phyloP scores from a whole-genome alignment of 2,888 invertebrate species.

The Eucera pruinosa region DNA sequence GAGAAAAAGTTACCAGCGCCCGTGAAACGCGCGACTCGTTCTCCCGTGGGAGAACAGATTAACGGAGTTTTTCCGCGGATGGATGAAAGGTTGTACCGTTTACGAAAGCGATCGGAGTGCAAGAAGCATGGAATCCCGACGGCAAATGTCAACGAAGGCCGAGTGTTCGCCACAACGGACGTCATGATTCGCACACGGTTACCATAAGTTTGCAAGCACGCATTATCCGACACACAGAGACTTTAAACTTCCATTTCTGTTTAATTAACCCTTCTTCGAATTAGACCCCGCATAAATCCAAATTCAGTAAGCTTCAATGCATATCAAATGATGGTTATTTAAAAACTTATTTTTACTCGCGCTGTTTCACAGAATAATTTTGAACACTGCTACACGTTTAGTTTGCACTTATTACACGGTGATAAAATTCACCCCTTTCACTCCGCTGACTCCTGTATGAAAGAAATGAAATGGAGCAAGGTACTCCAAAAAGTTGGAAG shows the following conservation, averaged over 20 bases:
- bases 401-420: too few species aligned
- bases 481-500: too few species aligned
- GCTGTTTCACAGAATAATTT: too few species aligned
- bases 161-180: background rate
- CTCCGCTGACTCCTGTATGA: too few species aligned
- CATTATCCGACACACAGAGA: conserved; percentile 20
- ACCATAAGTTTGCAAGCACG: conserved; percentile 6
- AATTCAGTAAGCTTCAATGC: too few species aligned
- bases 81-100: conserved; percentile 12
- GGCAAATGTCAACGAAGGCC: conserved; percentile 48
- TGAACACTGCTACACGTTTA: too few species aligned
- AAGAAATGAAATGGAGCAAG: too few species aligned
- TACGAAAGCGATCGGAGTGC: background rate
- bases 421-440: too few species aligned
- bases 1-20: background rate
- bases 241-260: background rate
- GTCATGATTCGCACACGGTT: conserved; percentile 10
- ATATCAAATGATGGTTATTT: too few species aligned
- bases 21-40: background rate
- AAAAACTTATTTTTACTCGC: too few species aligned
- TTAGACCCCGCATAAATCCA: too few species aligned
- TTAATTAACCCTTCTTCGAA: too few species aligned
- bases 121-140: conserved; percentile 45
- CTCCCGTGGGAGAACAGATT: conserved; percentile 23
- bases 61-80: conserved; percentile 36